Evolutionary conservation across 2,113 vertebrate species (phyloP).

Genomic region (Mormyrus iriodes): DNA sequence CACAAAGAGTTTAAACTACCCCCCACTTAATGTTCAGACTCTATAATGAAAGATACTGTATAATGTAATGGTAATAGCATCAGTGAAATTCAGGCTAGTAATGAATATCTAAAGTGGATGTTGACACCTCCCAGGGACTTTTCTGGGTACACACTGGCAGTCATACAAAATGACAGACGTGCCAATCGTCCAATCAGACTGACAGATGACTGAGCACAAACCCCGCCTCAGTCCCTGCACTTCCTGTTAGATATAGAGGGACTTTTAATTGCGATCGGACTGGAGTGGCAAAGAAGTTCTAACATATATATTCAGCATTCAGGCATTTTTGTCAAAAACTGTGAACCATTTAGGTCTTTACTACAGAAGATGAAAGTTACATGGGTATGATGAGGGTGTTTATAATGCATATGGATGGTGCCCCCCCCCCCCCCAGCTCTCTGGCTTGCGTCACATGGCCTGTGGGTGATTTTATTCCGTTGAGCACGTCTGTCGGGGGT

Average conservation of each 20-base stretch:
- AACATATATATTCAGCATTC: background rate
- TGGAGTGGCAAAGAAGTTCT: background rate
- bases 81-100: background rate
- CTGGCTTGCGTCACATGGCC: background rate
- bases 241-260: background rate
- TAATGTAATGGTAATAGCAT: background rate
- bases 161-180: background rate
- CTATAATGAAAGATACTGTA: background rate
- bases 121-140: background rate
- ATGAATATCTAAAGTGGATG: background rate
- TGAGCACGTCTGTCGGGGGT: background rate
- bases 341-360: background rate
- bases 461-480: background rate
- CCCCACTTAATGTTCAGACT: background rate
- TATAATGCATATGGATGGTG: background rate
- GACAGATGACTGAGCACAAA: background rate
- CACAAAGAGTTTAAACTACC: background rate
- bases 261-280: background rate
- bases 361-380: background rate
- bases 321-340: background rate
- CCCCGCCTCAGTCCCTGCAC: background rate
- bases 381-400: background rate
- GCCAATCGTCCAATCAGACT: background rate
- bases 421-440: background rate
- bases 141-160: background rate